A percentile compares a stretch with the other conserved stretches of the same genome.
Conservation (phyloP, 2,113 vertebrate species). For the Semnornis frantzii region DNA sequence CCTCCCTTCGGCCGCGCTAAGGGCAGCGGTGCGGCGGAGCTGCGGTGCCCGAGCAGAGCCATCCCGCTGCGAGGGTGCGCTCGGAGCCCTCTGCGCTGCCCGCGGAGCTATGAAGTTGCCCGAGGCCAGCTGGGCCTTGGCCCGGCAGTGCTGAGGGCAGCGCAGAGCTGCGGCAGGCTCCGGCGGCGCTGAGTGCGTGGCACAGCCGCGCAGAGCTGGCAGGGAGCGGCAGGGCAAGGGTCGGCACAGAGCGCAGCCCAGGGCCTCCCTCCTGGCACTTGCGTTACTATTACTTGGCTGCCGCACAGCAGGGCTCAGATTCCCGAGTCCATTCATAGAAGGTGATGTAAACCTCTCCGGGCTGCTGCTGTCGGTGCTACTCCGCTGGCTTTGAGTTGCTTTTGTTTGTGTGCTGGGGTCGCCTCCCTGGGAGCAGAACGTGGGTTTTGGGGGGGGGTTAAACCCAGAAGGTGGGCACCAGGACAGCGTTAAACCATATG, state of each 20-base stretch:
- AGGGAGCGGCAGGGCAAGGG: not conserved
- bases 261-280: not conserved
- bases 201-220: not conserved
- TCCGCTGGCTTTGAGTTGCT: not conserved
- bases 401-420: not conserved
- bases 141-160: not conserved
- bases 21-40: too few species aligned
- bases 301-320: not conserved
- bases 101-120: not conserved
- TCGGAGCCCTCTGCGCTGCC: too few species aligned
- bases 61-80: too few species aligned
- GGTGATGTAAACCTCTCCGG: not conserved
- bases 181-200: not conserved
- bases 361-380: rapidly evolving
- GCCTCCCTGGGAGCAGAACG: not conserved
- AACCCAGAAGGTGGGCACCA: conserved; percentile 27
- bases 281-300: not conserved
- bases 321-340: not conserved
- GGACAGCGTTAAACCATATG: conserved; percentile 78
- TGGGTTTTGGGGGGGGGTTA: not conserved
- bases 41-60: too few species aligned
- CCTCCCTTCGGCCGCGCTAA: not conserved
- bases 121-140: conserved; percentile 4
- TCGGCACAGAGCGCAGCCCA: not conserved
- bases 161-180: not conserved